Conservation (phyloP, 2,888 invertebrate genomes). For the Caenorhabditis becei region DNA sequence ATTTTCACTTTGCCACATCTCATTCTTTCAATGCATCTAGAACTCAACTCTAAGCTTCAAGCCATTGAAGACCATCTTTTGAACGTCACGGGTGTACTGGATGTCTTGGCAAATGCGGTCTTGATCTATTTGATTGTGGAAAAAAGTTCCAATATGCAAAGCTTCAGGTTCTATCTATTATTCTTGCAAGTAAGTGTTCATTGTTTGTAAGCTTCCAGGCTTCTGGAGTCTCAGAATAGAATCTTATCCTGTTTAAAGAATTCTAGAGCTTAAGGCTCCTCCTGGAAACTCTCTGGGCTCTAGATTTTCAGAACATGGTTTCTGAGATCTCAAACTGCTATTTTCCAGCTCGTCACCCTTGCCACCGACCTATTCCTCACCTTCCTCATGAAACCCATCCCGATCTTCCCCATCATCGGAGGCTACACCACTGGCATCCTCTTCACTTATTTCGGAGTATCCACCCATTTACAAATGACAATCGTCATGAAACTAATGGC, state of each 20-base stretch:
- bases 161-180: slow-evolving; percentile 16
- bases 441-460: neutral
- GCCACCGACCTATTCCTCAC: slow-evolving; percentile 13
- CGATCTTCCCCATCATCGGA: slow-evolving; percentile 23
- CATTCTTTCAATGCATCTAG: slow-evolving; percentile 6
- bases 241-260: too few species aligned
- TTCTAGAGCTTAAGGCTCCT: too few species aligned
- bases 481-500: slow-evolving; percentile 9
- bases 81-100: slow-evolving; percentile 8
- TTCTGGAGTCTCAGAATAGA: too few species aligned
- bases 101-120: slow-evolving; percentile 5
- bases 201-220: too few species aligned
- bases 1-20: too few species aligned
- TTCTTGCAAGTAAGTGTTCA: neutral
- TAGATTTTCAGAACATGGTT: too few species aligned
- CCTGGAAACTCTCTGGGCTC: too few species aligned
- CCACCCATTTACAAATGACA: slow-evolving; percentile 18
- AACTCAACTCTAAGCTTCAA: slow-evolving; percentile 2
- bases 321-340: too few species aligned
- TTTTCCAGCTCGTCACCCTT: slow-evolving; percentile 12
- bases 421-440: slow-evolving; percentile 15
- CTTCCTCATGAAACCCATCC: slow-evolving; percentile 32
- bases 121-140: slow-evolving; percentile 12
- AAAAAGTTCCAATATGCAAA: slow-evolving; percentile 15
- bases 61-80: neutral